phyloP scores from a whole-genome alignment of 2,888 invertebrate genomes.

The Tipula vernalis region DNA sequence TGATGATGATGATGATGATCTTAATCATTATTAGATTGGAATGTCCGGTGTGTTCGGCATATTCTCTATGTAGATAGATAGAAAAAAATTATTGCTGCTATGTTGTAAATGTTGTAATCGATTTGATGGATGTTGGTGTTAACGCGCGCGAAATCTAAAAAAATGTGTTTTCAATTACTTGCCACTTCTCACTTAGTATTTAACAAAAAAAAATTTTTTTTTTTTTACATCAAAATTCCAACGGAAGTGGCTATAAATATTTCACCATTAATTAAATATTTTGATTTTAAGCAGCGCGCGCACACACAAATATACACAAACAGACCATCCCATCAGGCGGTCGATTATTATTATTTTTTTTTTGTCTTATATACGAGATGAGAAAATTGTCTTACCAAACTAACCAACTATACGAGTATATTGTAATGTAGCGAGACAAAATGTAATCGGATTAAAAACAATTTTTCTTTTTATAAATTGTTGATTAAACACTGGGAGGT shows the following conservation, averaged over 20 bases:
- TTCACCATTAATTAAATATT: constrained; percentile 4
- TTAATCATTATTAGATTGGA: neutral
- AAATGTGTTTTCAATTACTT: neutral
- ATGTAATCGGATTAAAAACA: neutral
- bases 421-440: neutral
- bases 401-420: neutral
- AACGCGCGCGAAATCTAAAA: neutral
- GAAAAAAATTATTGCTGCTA: neutral
- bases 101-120: neutral
- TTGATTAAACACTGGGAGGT: constrained; percentile 4
- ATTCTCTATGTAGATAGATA: neutral
- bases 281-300: neutral
- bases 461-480: neutral
- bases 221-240: neutral
- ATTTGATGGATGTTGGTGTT: neutral
- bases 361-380: neutral
- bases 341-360: neutral
- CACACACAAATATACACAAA: neutral
- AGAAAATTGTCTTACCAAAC: neutral
- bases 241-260: constrained; percentile 4
- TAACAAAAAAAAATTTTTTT: neutral
- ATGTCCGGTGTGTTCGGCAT: neutral
- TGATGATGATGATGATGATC: neutral
- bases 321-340: neutral
- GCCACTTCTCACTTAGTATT: neutral